Evolutionary conservation across 2,797 vertebrate genomes (phyloP), one percentile per base, ranked within the genome.

Genomic region (Ctenosaura bakeri): DNA sequence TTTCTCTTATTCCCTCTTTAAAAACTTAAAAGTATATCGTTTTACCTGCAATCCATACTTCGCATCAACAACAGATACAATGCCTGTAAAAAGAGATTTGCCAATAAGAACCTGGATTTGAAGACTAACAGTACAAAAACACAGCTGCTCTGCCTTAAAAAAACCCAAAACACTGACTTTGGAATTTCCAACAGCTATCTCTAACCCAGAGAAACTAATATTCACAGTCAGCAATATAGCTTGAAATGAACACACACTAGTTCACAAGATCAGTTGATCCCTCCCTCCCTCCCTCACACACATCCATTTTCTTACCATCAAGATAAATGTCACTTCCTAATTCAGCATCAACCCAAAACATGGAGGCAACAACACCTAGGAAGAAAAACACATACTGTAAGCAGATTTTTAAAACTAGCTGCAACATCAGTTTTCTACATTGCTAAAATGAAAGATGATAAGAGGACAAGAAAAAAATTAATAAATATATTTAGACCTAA

Each of bases 341-440:
- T 95, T 99, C 99, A 90, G 99, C 98, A 95, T 99, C 99, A 59
- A 99, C 98, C 99, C 99, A 99, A 97, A 99, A 99, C 97, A 99
- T 98, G 94, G 99, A 98, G 22, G 99, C 99, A 91, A 99, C 99
- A 78, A 99, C 98, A 95, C 99, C 99, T 99, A 95, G 24, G 2
- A 92, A 88, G 14, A 1, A 93, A 3, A 59, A 92, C 0, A 89
- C 38, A 64, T 35, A 66, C n/a, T 69, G 1, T 20, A 14, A 89
- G 6, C 35, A 52, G 90, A 73, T 87, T 87, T 91, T 0, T 54
- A 90, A 90, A 88, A 14, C 0, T 78, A 74, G 62, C 86, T 84
- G 1, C 24, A 74, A 18, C 42, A 32, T 52, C 16, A 56, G 59
- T 74, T 59, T 59, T n/a, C 42, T 35, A 59, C n/a, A n/a, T 50